A percentile compares a stretch with the other conserved stretches of the same genome.
These are phyloP conservation scores for Philopotamus ludificatus DNA, from an alignment of 1,140 invertebrate genomes.

Conservation along the genomic window DNA sequence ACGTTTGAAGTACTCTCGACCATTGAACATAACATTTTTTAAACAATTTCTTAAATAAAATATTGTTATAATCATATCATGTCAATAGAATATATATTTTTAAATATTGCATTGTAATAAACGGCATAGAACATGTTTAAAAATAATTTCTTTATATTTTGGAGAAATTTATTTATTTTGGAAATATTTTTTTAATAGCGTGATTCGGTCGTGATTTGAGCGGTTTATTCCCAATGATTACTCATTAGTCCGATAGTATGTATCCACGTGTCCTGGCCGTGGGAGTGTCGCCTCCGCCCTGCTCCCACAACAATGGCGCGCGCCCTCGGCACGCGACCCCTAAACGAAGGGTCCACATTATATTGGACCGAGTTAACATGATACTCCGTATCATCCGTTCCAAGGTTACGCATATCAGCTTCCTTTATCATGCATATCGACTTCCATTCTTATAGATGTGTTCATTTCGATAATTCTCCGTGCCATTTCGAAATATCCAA, in stretches of 20 bases:
- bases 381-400: not conserved
- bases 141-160: too few relatives aligned
- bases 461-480: too few relatives aligned
- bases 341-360: slow-evolving; percentile 9
- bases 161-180: not conserved
- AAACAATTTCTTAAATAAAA: too few relatives aligned
- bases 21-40: too few relatives aligned
- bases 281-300: slow-evolving; percentile 28
- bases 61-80: too few relatives aligned
- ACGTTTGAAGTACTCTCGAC: too few relatives aligned
- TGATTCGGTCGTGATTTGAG: not conserved
- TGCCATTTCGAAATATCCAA: too few relatives aligned
- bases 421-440: too few relatives aligned
- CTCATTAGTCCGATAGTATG: slow-evolving; percentile 3
- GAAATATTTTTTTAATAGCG: not conserved
- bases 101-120: too few relatives aligned
- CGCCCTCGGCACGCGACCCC: slow-evolving; percentile 25
- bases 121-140: too few relatives aligned
- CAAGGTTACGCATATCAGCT: slow-evolving; percentile 5
- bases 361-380: not conserved
- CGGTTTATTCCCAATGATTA: slow-evolving; percentile 18
- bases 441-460: too few relatives aligned
- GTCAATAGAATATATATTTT: too few relatives aligned
- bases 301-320: slow-evolving; percentile 34
- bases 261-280: slow-evolving; percentile 10